Base-by-base conservation (phyloP, 2,113 vertebrate species). In the Dasyurus viverrinus region DNA sequence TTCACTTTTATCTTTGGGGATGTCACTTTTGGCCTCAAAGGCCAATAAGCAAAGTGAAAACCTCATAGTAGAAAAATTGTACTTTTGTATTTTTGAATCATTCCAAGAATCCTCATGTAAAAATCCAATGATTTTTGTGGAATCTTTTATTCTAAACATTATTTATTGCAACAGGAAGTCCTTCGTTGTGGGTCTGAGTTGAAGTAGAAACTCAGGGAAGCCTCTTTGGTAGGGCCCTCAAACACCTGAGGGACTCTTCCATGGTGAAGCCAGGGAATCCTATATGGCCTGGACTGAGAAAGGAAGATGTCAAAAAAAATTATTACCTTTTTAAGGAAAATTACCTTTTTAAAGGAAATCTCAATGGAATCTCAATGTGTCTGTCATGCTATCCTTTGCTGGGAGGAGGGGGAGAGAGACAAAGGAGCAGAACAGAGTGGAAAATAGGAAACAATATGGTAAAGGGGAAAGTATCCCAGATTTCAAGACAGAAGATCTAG, bases 41-140 rank as follows among this genome's bases (percentile, higher is more conserved):
- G 99, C 99, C 98, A 99, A 96, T 97, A 99, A 99, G 98, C 99
- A 99, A 23, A 99, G 99, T 0, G 99, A 99, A 98, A 99, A 99
- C 47, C 99, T 99, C 99, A 99, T 99, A 93, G 99, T 90, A 90
- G 99, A 97, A 99, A 99, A 98, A 99, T 99, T 68, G 99, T 42
- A 98, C 97, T 99, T 99, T 95, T 99, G 99, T 94, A 99, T 98
- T 90, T 99, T 90, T 99, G 98, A 42, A 42, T 96, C 42, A 96
- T 42, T 12, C 36, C 26, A 94, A 76, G 55, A 95, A 91, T 26
- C 16, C n/a, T 84, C 14, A 16, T 8, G 36, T 42, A 42, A 12
- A 76, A 76, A 3, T 76, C 26, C 55, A 27, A 3, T 11, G 27
- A 30, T 30, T 60, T 76, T 76, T 76, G 16, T 60, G 9, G 9